Base-by-base conservation (phyloP, 2,797 vertebrate species). In the Artibeus lituratus region DNA sequence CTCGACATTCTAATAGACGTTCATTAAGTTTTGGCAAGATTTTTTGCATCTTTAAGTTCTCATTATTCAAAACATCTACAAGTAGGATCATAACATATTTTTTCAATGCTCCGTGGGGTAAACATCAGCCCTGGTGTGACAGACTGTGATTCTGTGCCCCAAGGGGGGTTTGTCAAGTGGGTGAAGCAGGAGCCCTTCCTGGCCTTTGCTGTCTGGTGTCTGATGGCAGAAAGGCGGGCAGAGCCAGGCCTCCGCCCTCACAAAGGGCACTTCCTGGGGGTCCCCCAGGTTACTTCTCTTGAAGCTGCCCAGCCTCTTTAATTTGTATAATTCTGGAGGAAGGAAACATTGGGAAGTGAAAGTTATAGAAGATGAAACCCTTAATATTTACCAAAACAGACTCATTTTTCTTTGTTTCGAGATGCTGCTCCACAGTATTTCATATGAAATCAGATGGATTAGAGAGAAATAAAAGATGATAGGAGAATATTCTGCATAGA, bases 381-480 rank as follows among this genome's bases (percentile, higher is more conserved):
- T 97, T 95, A 95, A 67, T 89, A 70, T 96, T 76, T 70, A 92
- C 82, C 97, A 93, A 95, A 96, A 62, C 84, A 83, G 49, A 74
- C 24, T 86, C 12, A 0, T 76, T 94, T 95, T 69, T 93, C 96
- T 94, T 90, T 53, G 93, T 93, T 93, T 94, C 51, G 69, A 62
- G 14, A 55, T 80, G 76, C 57, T 53, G 2, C 62, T 94, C 69
- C 67, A 90, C 55, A 70, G 77, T 62, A 80, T 67, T 93, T 69
- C 89, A 26, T 57, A 57, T 80, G 84, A 96, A 97, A 85, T 90
- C 62, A 94, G 94, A 96, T 69, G 65, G 67, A 95, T 92, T 82
- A 96, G 76, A 86, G 14, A 62, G 69, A 62, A 96, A 96, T 90
- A 84, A 87, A 88, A 86, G 49, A 12, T 62, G 94, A 96, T 62